These are phyloP conservation scores for Ammodytes dubius DNA, from an alignment of 2,113 vertebrate species.

Conservation along the genomic window DNA sequence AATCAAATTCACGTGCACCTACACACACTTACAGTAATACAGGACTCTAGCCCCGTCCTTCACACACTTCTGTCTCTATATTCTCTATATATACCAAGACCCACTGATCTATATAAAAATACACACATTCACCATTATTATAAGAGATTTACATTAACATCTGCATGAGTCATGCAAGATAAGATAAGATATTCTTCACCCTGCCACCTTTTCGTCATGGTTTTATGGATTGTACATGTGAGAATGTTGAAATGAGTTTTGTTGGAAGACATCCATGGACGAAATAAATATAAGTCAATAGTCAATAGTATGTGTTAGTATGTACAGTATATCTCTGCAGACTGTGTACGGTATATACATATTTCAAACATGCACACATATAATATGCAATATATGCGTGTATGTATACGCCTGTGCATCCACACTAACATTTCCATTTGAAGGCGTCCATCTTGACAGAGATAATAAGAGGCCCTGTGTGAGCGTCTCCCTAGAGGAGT, in stretches of 20 bases:
- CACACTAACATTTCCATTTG: conserved; percentile 70
- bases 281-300: no score
- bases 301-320: no score
- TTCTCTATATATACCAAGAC: conserved; percentile 9
- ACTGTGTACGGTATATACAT: not conserved
- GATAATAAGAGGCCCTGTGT: conserved; percentile 69
- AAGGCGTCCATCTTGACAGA: conserved; percentile 65
- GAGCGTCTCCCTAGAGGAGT: conserved; percentile 72
- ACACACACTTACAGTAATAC: conserved; percentile 17
- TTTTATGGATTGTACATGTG: no score
- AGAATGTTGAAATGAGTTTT: no score
- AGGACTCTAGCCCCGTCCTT: conserved; percentile 30
- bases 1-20: conserved; percentile 9
- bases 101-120: conserved; percentile 22
- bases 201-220: no score
- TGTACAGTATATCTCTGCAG: conserved; percentile 10
- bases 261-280: no score
- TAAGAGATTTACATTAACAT: not conserved
- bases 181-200: no score
- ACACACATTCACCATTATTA: conserved; percentile 2
- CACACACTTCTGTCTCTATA: conserved; percentile 23
- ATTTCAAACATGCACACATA: not conserved
- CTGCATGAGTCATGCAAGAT: not conserved
- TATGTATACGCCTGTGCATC: conserved; percentile 28
- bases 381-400: conserved; percentile 15